A percentile compares a stretch with the other conserved stretches of the same genome.
Conservation (phyloP, 1,140 invertebrate species). For the Dendrolimus punctatus region DNA sequence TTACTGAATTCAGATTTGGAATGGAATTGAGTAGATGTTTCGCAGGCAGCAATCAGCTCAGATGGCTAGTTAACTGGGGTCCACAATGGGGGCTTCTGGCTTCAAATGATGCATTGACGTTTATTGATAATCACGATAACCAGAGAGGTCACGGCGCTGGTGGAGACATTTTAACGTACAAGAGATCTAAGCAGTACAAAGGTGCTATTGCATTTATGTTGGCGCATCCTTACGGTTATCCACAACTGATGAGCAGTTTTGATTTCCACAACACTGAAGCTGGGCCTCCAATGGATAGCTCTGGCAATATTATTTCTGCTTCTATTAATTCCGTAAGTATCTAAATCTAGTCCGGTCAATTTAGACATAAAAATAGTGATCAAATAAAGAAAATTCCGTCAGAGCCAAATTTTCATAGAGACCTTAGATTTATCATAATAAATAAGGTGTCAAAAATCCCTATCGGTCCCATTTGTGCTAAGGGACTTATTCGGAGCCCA, state of each 20-base stretch:
- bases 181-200: conserved; percentile 75
- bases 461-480: too few relatives aligned
- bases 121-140: conserved; percentile 78
- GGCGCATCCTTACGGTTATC: conserved; percentile 84
- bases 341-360: too few relatives aligned
- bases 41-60: conserved; percentile 30
- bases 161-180: conserved; percentile 75
- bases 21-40: conserved; percentile 60
- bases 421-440: too few relatives aligned
- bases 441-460: too few relatives aligned
- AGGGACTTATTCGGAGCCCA: too few relatives aligned
- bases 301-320: conserved; percentile 78
- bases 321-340: conserved; percentile 72
- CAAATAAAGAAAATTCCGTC: too few relatives aligned
- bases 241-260: conserved; percentile 87
- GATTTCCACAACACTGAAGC: conserved; percentile 71
- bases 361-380: too few relatives aligned
- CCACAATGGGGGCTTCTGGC: conserved; percentile 73
- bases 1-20: conserved; percentile 81
- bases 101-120: conserved; percentile 72
- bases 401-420: too few relatives aligned
- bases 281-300: conserved; percentile 75
- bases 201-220: conserved; percentile 86
- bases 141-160: conserved; percentile 74
- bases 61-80: conserved; percentile 71